Evolutionary conservation across 2,113 vertebrate species (phyloP).

Genomic region (Epinephelus fuscoguttatus): DNA sequence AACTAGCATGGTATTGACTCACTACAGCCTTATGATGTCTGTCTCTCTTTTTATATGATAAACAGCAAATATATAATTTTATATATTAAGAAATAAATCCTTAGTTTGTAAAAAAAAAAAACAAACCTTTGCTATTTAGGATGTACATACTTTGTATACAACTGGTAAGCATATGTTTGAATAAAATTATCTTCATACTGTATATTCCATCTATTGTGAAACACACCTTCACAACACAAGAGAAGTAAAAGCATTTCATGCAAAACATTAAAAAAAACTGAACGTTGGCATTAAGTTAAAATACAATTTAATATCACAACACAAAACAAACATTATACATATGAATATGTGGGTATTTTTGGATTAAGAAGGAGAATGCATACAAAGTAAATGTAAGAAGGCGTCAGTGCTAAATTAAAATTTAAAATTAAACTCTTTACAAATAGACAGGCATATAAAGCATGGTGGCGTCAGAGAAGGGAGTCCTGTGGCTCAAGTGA

Average conservation of each 20-base stretch:
- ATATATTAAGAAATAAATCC: constrained; percentile 80
- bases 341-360: constrained; percentile 14
- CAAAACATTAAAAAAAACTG: not conserved
- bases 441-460: not conserved
- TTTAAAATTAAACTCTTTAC: not conserved
- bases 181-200: constrained; percentile 83
- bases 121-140: constrained; percentile 77
- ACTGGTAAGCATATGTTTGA: constrained; percentile 80
- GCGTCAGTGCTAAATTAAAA: not conserved
- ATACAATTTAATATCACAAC: constrained; percentile 48
- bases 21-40: constrained; percentile 78
- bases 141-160: constrained; percentile 88
- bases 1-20: constrained; percentile 84
- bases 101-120: constrained; percentile 81
- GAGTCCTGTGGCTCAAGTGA: not conserved
- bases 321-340: constrained; percentile 9
- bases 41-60: constrained; percentile 79
- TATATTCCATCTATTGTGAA: constrained; percentile 26
- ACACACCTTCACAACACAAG: not conserved
- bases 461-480: not conserved
- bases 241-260: not conserved
- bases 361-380: not conserved
- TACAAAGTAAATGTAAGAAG: not conserved
- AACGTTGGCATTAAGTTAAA: not conserved
- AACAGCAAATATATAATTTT: constrained; percentile 84